A percentile compares a stretch with the other conserved stretches of the same genome.
These are phyloP conservation scores for Lysandra bellargus DNA, from an alignment of 2,888 invertebrate genomes.

Conservation along the genomic window DNA sequence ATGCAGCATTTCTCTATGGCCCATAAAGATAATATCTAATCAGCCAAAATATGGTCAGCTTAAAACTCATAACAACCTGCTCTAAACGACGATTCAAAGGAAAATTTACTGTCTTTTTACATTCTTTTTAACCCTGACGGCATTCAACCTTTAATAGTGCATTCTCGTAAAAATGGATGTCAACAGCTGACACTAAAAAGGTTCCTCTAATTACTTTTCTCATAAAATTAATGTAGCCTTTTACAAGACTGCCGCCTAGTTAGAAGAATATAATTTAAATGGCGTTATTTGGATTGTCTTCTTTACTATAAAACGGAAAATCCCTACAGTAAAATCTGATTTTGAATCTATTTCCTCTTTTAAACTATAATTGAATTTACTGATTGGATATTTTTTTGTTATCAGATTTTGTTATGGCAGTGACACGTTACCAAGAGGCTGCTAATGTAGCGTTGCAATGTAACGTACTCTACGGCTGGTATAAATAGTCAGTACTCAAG, in stretches of 20 bases:
- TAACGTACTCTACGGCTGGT: too few species aligned
- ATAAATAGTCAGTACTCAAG: too few species aligned
- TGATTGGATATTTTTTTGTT: not conserved
- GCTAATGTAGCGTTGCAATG: too few species aligned
- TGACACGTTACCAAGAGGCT: too few species aligned
- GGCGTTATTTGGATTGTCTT: not conserved
- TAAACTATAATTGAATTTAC: not conserved
- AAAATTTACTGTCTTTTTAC: not conserved
- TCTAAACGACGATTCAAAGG: not conserved
- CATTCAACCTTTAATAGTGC: not conserved
- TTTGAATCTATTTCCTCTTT: too few species aligned
- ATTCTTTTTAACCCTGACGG: not conserved
- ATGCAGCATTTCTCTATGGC: not conserved
- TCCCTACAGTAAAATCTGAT: too few species aligned
- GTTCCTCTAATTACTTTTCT: slow-evolving; percentile 7
- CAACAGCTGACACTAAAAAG: slow-evolving; percentile 23
- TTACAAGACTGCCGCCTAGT: not conserved
- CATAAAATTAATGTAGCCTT: slow-evolving; percentile 15
- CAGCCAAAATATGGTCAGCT: not conserved
- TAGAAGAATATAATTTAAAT: not conserved
- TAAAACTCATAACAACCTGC: not conserved
- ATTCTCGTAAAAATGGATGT: slow-evolving; percentile 3
- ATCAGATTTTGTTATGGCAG: too few species aligned
- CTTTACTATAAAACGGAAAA: too few species aligned
- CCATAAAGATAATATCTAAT: not conserved